Base-by-base conservation (phyloP, 2,797 vertebrate species). In the Botia kubotai region DNA sequence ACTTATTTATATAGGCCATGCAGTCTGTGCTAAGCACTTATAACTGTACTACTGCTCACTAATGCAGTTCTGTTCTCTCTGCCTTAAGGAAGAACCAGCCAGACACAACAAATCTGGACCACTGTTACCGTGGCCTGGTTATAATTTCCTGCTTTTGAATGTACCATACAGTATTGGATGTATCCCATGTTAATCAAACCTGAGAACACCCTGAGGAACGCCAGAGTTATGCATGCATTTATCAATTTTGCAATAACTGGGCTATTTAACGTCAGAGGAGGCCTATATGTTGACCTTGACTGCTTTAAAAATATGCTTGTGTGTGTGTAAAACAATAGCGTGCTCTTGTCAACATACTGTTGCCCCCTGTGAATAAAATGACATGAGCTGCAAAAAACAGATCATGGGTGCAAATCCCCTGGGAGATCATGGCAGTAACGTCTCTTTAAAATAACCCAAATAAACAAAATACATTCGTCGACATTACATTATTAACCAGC, bases 381-480 rank as follows among this genome's bases (percentile, higher is more conserved):
- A 71, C 68, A 65, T 23, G 6, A 55, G 26, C 26, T 55, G 73
- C 62, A 46, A 80, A 77, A 57, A 75, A 55, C 66, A 57, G 19
- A 39, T 23, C 66, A 65, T 29, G 53, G 66, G 60, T 29, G 46
- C 55, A 82, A 70, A 82, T 23, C 71, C 71, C 71, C 39, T 6
- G 79, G 52, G 71, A 80, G 50, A 68, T 79, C 66, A 70, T 82
- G 75, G 43, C 62, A 85, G 72, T 76, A 60, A 85, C 81, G 67
- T 77, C 75, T 77, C 81, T 85, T 82, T 80, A 80, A 84, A 86
- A 83, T 79, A 83, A 85, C 80, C 83, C 76, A 84, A 83, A 81
- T 50, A 75, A 85, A 75, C 16, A 78, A 73, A 67, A 73, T 58
- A 79, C 6, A 57, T 55, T 70, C 55, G 17, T 69, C 63, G 23